phyloP scores from a whole-genome alignment of 2,888 invertebrate genomes.

The Allygus modestus region DNA sequence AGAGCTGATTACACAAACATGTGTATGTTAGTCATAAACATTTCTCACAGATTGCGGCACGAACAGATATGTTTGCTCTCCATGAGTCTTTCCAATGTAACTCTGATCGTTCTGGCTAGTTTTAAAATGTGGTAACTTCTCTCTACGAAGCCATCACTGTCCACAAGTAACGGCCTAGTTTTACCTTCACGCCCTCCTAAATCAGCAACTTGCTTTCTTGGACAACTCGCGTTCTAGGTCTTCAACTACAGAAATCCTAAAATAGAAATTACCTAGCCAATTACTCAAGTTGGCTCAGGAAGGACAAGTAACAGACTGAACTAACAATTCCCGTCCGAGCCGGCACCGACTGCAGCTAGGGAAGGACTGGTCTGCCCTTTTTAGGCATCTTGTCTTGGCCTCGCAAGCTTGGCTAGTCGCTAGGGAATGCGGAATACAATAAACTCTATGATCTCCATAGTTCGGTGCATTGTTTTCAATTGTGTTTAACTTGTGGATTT shows the following conservation, averaged over 20 bases:
- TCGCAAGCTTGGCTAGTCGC: not conserved
- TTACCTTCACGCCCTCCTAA: not conserved
- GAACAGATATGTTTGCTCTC: no score
- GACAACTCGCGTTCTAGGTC: not conserved
- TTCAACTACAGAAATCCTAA: conserved; percentile 7
- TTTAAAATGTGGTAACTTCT: no score
- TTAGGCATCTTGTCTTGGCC: conserved; percentile 16
- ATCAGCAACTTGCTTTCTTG: no score
- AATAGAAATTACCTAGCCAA: conserved; percentile 34
- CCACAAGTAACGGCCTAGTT: not conserved
- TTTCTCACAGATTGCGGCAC: no score
- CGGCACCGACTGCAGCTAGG: not conserved
- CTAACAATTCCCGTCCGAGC: not conserved
- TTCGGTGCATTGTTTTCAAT: not conserved
- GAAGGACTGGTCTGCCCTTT: not conserved
- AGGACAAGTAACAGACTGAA: conserved; percentile 3
- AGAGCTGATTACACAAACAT: no score
- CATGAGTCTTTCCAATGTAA: no score
- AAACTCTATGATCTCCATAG: not conserved
- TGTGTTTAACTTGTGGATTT: not conserved
- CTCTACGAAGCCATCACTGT: no score
- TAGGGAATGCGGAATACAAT: conserved; percentile 24
- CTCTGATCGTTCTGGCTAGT: no score
- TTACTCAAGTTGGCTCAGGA: conserved; percentile 4
- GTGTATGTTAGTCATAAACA: no score